These are phyloP conservation scores for cat (Felis catus) DNA, from an alignment of 2,113 vertebrate genomes.

Conservation along the genomic window DNA sequence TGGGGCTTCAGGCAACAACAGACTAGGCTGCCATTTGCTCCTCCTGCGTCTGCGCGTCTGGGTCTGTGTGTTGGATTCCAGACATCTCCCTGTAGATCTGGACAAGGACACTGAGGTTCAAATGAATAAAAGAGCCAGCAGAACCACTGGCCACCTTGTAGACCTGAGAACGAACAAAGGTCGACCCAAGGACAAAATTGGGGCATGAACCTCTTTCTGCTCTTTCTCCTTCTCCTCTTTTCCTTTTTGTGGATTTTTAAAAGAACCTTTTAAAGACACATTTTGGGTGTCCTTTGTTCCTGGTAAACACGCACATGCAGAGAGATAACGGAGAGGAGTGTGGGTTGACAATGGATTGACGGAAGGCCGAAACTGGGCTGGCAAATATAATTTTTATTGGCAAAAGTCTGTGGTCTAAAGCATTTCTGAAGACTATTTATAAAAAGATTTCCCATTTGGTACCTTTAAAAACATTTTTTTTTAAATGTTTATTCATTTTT, in stretches of 20 bases:
- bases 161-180: background rate
- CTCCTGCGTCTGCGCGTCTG: background rate
- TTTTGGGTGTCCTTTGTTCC: background rate
- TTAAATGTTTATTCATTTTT: too few relatives aligned
- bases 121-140: background rate
- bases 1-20: background rate
- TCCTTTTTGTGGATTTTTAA: background rate
- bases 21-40: background rate
- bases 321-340: background rate
- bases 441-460: background rate
- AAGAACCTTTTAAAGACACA: conserved; percentile 8
- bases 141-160: background rate
- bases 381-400: conserved; percentile 11
- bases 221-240: too few relatives aligned
- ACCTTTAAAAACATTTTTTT: background rate
- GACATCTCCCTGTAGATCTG: background rate
- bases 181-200: background rate
- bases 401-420: background rate
- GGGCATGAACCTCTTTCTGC: background rate
- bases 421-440: conserved; percentile 11
- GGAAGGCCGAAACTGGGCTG: background rate
- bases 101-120: background rate
- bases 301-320: background rate
- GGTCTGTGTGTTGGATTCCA: background rate
- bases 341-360: background rate